phyloP scores from a whole-genome alignment of 2,888 invertebrate genomes.

The Drosophila tanythrix region DNA sequence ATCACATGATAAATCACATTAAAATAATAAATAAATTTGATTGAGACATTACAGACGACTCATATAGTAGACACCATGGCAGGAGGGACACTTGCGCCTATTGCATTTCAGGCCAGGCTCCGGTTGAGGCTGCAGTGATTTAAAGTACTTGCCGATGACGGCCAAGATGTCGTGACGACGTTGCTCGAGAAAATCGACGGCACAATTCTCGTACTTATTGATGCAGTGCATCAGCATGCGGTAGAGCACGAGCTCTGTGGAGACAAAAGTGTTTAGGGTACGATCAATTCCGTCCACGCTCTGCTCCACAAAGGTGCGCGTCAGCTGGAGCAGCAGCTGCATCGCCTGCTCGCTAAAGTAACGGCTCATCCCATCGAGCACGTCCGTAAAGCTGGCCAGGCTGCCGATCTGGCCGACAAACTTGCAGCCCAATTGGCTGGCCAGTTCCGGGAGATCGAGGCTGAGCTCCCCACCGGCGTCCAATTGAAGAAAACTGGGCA shows the following conservation, averaged over 20 bases:
- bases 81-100: constrained; percentile 38
- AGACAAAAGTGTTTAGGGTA: constrained; percentile 63
- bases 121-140: constrained; percentile 44
- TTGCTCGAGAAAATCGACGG: constrained; percentile 51
- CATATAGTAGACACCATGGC: constrained; percentile 54
- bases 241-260: constrained; percentile 76
- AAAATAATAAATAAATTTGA: constrained; percentile 14
- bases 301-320: constrained; percentile 71
- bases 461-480: constrained; percentile 16
- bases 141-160: constrained; percentile 51
- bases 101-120: background rate
- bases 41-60: constrained; percentile 31
- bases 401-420: constrained; percentile 74
- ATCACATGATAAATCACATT: constrained; percentile 2
- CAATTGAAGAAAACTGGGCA: constrained; percentile 49
- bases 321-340: constrained; percentile 62
- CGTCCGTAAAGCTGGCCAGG: constrained; percentile 63
- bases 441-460: constrained; percentile 37
- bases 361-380: constrained; percentile 61
- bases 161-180: constrained; percentile 43
- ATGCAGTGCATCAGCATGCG: constrained; percentile 71
- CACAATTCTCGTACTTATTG: constrained; percentile 58
- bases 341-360: constrained; percentile 61
- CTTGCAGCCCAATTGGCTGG: constrained; percentile 58
- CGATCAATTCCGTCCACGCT: constrained; percentile 63